phyloP scores from a whole-genome alignment of 2,888 invertebrate genomes.

The Pristionchus mayeri region DNA sequence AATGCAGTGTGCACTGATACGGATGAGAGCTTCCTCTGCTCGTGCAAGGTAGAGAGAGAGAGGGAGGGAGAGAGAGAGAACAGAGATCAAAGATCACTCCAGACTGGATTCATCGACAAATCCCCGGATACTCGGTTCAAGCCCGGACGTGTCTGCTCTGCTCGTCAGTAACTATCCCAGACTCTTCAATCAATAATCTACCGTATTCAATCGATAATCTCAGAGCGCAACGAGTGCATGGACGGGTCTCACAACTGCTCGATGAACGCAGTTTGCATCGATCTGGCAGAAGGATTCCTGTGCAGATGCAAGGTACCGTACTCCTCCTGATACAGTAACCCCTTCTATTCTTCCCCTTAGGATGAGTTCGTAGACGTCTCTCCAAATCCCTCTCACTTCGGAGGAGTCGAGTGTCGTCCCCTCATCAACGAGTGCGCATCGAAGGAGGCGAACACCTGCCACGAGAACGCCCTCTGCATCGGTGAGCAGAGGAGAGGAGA shows the following conservation, averaged over 20 bases:
- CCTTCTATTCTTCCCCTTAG: slow-evolving; percentile 34
- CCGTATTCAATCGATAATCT: slow-evolving; percentile 36
- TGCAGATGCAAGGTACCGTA: slow-evolving; percentile 83
- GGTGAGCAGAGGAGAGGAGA: slow-evolving; percentile 66
- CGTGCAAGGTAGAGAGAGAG: slow-evolving; percentile 67
- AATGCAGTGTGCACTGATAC: slow-evolving; percentile 73
- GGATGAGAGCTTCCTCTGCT: slow-evolving; percentile 72
- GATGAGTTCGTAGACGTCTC: slow-evolving; percentile 73
- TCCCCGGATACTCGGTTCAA: slow-evolving; percentile 65
- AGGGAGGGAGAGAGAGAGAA: not conserved
- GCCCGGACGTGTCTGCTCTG: slow-evolving; percentile 70
- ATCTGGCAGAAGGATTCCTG: slow-evolving; percentile 89
- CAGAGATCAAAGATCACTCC: slow-evolving; percentile 44
- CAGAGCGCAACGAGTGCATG: slow-evolving; percentile 91
- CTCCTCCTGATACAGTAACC: not conserved
- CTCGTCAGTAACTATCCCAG: slow-evolving; percentile 53
- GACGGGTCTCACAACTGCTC: slow-evolving; percentile 89
- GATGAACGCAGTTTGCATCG: slow-evolving; percentile 88
- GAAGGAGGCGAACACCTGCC: slow-evolving; percentile 70
- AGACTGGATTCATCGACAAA: slow-evolving; percentile 68
- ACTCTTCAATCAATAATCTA: too few species aligned
- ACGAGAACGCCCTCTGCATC: slow-evolving; percentile 74
- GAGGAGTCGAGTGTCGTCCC: slow-evolving; percentile 70
- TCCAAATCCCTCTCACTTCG: slow-evolving; percentile 70
- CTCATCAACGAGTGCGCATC: slow-evolving; percentile 73